phyloP scores from a whole-genome alignment of 2,888 invertebrate genomes.

The Latheticus oryzae region DNA sequence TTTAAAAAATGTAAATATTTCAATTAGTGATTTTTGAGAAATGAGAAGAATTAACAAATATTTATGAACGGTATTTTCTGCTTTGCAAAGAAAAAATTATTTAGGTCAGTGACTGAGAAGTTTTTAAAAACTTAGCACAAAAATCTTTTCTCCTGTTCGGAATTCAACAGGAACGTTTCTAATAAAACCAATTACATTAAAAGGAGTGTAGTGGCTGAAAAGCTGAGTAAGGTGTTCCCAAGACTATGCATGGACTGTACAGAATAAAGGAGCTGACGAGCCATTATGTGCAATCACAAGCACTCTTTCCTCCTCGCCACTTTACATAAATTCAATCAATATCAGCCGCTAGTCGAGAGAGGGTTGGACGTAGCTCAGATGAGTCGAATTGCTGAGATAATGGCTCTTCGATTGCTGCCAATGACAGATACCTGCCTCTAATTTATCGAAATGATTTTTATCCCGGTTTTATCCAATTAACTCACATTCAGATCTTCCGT shows the following conservation, averaged over 20 bases:
- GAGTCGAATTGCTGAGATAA: slow-evolving; percentile 51
- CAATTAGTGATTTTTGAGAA: no score
- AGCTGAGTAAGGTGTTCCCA: slow-evolving; percentile 33
- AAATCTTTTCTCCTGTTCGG: no score
- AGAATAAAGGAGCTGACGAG: slow-evolving; percentile 52
- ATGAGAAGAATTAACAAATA: no score
- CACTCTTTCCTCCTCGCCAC: slow-evolving; percentile 51
- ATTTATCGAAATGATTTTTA: slow-evolving; percentile 47
- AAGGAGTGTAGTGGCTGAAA: slow-evolving; percentile 9
- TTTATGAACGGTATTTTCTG: no score
- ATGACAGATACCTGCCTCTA: slow-evolving; percentile 51
- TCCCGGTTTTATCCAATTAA: slow-evolving; percentile 13
- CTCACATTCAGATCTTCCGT: slow-evolving; percentile 13
- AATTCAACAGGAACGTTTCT: not conserved
- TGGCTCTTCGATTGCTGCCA: slow-evolving; percentile 54
- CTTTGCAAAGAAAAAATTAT: no score
- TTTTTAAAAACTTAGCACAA: no score
- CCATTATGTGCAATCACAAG: slow-evolving; percentile 56
- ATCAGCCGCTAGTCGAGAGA: slow-evolving; percentile 46
- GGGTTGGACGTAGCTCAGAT: slow-evolving; percentile 40
- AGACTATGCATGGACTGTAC: slow-evolving; percentile 27
- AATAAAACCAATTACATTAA: slow-evolving; percentile 14
- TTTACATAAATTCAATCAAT: slow-evolving; percentile 59
- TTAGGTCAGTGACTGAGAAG: no score
- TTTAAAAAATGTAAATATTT: no score